A percentile compares a stretch with the other conserved stretches of the same genome.
These are phyloP conservation scores for Heliconius erato DNA, from an alignment of 2,888 invertebrate species.

Conservation along the genomic window DNA sequence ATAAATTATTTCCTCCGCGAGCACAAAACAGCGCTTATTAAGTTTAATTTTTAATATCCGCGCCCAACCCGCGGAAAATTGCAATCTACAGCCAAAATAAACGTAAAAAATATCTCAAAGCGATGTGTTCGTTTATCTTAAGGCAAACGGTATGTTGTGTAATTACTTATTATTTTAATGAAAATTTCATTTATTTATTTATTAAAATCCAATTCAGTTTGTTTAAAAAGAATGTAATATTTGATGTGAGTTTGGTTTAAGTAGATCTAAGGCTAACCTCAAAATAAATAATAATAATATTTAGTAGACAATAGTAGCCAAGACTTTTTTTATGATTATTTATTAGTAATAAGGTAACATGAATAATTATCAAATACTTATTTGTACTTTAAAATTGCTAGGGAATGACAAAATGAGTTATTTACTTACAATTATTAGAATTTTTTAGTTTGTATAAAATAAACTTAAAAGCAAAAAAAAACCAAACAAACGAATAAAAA, in stretches of 20 bases:
- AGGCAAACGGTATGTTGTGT: conserved; percentile 19
- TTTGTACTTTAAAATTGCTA: not conserved
- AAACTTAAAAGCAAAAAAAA: not conserved
- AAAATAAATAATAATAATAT: not conserved
- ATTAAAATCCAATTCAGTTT: not conserved
- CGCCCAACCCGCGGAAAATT: conserved; percentile 82
- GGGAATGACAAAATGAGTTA: not conserved
- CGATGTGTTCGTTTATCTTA: conserved; percentile 45
- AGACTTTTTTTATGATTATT: too few relatives aligned
- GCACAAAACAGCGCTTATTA: conserved; percentile 73
- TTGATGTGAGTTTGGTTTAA: too few relatives aligned
- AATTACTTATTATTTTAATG: conserved; percentile 7
- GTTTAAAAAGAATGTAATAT: not conserved
- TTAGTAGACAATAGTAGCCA: too few relatives aligned
- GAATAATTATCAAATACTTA: not conserved
- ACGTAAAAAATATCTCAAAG: conserved; percentile 46
- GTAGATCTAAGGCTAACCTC: not conserved
- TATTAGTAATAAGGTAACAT: too few relatives aligned
- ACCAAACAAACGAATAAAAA: not conserved
- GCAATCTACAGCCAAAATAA: conserved; percentile 72
- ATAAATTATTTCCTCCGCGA: conserved; percentile 55
- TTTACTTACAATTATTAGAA: not conserved
- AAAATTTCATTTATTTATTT: not conserved
- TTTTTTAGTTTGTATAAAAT: not conserved
- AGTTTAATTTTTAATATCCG: conserved; percentile 85